phyloP scores from a whole-genome alignment of 2,888 invertebrate species.

The Augochlorella aurata region DNA sequence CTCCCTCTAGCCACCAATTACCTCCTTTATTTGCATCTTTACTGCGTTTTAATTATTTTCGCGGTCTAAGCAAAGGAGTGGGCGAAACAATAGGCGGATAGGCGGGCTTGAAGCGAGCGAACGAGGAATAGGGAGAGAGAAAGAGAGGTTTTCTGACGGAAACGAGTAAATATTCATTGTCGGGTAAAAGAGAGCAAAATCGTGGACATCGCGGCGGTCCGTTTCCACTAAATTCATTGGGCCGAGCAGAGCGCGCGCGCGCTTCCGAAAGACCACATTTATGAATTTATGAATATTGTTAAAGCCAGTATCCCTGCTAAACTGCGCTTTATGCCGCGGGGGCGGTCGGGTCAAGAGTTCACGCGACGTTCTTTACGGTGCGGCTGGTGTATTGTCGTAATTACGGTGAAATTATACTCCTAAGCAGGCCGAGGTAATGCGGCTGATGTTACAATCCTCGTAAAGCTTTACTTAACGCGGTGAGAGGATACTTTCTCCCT shows the following conservation, averaged over 20 bases:
- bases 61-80: conserved; percentile 4
- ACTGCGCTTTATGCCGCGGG: conserved; percentile 35
- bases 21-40: conserved; percentile 54
- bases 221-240: conserved; percentile 61
- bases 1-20: conserved; percentile 11
- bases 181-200: conserved; percentile 57
- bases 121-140: not conserved
- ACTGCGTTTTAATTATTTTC: conserved; percentile 56
- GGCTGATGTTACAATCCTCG: conserved; percentile 25
- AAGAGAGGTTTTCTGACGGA: conserved; percentile 15
- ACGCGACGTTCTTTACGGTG: conserved; percentile 38
- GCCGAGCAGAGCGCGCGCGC: not conserved
- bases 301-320: conserved; percentile 48
- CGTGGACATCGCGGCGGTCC: conserved; percentile 42
- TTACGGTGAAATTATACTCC: conserved; percentile 35
- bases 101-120: not conserved
- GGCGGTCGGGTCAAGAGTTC: conserved; percentile 64
- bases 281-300: conserved; percentile 70
- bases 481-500: not conserved
- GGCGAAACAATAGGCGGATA: not conserved
- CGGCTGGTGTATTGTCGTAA: conserved; percentile 16
- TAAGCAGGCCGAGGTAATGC: conserved; percentile 27
- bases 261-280: conserved; percentile 49
- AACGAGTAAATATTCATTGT: conserved; percentile 65
- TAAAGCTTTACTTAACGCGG: not conserved